These are phyloP conservation scores for Cheirogaleus major DNA, from an alignment of 2,797 vertebrate species.

Conservation along the genomic window DNA sequence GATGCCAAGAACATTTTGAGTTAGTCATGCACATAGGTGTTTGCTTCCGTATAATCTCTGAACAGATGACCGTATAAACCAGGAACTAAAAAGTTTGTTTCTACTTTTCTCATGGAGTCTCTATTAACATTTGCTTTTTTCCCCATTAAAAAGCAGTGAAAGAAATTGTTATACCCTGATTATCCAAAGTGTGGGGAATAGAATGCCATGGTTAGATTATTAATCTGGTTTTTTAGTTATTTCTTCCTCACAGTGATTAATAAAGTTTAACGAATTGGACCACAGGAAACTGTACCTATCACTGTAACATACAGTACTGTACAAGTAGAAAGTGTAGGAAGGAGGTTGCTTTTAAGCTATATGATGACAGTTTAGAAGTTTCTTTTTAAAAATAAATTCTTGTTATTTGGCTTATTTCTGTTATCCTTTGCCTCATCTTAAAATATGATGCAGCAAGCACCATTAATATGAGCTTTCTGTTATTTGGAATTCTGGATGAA, in stretches of 20 bases:
- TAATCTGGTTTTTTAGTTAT: slow-evolving; percentile 25
- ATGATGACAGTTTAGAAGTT: not conserved
- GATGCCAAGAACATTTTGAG: not conserved
- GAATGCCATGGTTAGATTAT: slow-evolving; percentile 5
- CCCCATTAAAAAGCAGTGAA: not conserved
- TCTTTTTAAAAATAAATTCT: not conserved
- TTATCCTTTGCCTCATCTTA: slow-evolving; percentile 21
- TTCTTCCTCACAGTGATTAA: slow-evolving; percentile 15
- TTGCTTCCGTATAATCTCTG: not conserved
- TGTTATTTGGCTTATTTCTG: slow-evolving; percentile 15
- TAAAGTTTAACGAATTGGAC: slow-evolving; percentile 32
- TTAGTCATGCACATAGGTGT: not conserved
- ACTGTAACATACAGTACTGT: not conserved
- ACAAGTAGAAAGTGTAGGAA: not conserved
- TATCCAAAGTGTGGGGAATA: not conserved
- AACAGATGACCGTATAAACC: not conserved
- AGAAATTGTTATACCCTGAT: not conserved
- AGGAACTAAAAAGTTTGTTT: not conserved
- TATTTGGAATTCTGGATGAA: slow-evolving; percentile 43
- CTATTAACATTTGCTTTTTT: not conserved
- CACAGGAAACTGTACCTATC: not conserved
- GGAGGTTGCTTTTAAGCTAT: slow-evolving; percentile 11
- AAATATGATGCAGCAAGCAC: not conserved
- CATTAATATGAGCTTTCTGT: not conserved
- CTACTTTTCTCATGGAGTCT: not conserved